Percentiles rank a stretch among this genome's conserved stretches.
These are phyloP conservation scores for Leptobrachium ailaonicum DNA, from an alignment of 2,113 vertebrate genomes.

Conservation along the genomic window DNA sequence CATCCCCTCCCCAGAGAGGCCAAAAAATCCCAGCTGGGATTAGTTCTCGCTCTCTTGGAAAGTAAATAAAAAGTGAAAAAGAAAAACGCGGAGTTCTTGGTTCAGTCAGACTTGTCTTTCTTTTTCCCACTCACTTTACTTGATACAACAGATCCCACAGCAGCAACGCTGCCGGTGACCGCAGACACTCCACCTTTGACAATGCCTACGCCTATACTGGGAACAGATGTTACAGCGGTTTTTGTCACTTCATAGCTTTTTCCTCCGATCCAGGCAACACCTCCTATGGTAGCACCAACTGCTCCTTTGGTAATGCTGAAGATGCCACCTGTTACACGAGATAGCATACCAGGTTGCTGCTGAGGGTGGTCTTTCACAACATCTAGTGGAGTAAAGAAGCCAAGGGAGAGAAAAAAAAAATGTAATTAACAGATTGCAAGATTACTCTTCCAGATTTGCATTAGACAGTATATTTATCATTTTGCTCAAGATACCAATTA, in stretches of 20 bases:
- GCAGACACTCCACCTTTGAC: slow-evolving; percentile 72
- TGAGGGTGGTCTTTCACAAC: slow-evolving; percentile 83
- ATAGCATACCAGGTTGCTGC: slow-evolving; percentile 86
- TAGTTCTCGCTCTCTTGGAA: slow-evolving; percentile 11
- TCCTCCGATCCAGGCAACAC: slow-evolving; percentile 93
- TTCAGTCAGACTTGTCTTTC: slow-evolving; percentile 47
- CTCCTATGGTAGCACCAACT: slow-evolving; percentile 87
- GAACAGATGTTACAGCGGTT: slow-evolving; percentile 85
- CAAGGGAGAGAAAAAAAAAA: slow-evolving; percentile 28
- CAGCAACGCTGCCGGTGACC: slow-evolving; percentile 26
- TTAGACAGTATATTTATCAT: too few species aligned
- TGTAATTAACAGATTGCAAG: too few species aligned
- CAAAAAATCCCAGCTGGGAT: slow-evolving; percentile 4
- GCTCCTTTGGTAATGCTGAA: slow-evolving; percentile 92
- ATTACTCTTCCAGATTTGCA: too few species aligned
- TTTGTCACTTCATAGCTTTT: slow-evolving; percentile 92
- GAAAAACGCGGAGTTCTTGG: not conserved
- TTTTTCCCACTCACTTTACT: slow-evolving; percentile 42
- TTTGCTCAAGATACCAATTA: too few species aligned
- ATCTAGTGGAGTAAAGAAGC: slow-evolving; percentile 60
- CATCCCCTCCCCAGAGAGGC: not conserved
- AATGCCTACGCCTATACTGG: slow-evolving; percentile 85
- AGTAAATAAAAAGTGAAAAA: not conserved
- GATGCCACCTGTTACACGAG: slow-evolving; percentile 87
- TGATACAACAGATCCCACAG: slow-evolving; percentile 33